Conservation (phyloP, 2,888 invertebrate species). For the Gonocerus acuteangulatus region DNA sequence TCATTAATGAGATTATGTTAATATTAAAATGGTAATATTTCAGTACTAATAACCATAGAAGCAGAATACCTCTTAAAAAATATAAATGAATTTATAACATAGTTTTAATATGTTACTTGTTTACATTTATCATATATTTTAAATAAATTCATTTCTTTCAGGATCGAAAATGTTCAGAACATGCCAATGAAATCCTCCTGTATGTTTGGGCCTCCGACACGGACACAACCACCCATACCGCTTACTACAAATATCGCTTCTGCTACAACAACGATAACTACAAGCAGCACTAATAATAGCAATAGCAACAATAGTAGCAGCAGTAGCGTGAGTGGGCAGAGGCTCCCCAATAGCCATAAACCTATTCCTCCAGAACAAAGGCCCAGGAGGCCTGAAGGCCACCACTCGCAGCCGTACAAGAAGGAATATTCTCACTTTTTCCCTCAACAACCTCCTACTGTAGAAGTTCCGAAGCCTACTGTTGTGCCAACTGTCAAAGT, state of each 20-base stretch:
- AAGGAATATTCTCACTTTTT: conserved; percentile 40
- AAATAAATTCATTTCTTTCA: conserved; percentile 27
- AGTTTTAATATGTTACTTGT: too few relatives aligned
- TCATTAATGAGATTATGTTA: too few relatives aligned
- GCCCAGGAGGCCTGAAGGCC: conserved; percentile 25
- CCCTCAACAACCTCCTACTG: conserved; percentile 42
- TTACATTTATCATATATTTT: too few relatives aligned
- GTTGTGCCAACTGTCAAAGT: conserved; percentile 27
- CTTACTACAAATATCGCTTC: neutral
- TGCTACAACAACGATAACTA: neutral
- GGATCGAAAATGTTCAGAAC: conserved; percentile 22
- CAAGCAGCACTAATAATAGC: neutral
- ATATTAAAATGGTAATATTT: too few relatives aligned
- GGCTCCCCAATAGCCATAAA: conserved; percentile 11
- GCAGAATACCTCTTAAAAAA: too few relatives aligned
- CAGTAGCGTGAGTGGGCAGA: conserved; percentile 33
- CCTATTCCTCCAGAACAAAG: conserved; percentile 39
- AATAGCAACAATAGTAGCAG: conserved; percentile 28
- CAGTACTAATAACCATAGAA: too few relatives aligned
- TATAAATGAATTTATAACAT: too few relatives aligned
- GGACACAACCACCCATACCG: conserved; percentile 20
- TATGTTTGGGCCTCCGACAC: conserved; percentile 34
- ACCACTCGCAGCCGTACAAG: conserved; percentile 5
- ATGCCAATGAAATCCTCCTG: conserved; percentile 31
- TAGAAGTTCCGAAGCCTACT: conserved; percentile 29